Evolutionary conservation across 1,140 invertebrate genomes (phyloP), one percentile per base, ranked within the genome.

Genomic region (Halyomorpha halys): DNA sequence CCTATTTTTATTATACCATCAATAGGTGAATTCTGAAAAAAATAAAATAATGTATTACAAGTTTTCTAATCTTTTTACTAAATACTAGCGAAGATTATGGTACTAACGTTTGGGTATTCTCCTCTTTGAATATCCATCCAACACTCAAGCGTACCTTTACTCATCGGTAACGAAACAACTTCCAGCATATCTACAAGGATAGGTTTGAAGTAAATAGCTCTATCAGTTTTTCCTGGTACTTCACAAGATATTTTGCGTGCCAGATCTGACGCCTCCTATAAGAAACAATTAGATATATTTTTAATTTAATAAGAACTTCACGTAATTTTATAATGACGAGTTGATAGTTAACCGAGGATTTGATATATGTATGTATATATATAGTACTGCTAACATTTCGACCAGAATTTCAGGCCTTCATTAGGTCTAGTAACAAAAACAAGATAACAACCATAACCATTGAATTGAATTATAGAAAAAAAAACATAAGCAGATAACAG

Each of bases 111-210:
- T 45, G 85, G 84, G 71, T 81, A 86, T 61, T 78, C 73, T 68
- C 86, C 86, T 68, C 79, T 79, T 64, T 85, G 83, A 62, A 88
- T 86, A 67, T 87, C 84, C 85, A 88, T 88, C 85, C 85, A 88
- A 73, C 85, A 86, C 67, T 85, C 80, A 0, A 87, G 77, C 3
- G 80, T 79, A 4, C 81, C 80, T 13, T 71, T 70, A 23, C 77
- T 77, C 0, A 78, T 75, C 14, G 83, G 79, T 2, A 86, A 82
- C 2, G 82, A 82, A 45, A 83, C 78, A 0, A 86, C 82, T 67
- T 86, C 83, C 19, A 86, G 70, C 83, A 85, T 85, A 66, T 85
- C 83, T 3, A 86, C 85, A 67, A 83, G 79, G 66, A 86, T 85
- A 2, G 84, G 84, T 66, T 83, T 83, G 66, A 86, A 82, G 51